A percentile compares a stretch with the other conserved stretches of the same genome.
Evolutionary conservation across 1,140 invertebrate genomes (phyloP).

Genomic region (Orussus abietinus): DNA sequence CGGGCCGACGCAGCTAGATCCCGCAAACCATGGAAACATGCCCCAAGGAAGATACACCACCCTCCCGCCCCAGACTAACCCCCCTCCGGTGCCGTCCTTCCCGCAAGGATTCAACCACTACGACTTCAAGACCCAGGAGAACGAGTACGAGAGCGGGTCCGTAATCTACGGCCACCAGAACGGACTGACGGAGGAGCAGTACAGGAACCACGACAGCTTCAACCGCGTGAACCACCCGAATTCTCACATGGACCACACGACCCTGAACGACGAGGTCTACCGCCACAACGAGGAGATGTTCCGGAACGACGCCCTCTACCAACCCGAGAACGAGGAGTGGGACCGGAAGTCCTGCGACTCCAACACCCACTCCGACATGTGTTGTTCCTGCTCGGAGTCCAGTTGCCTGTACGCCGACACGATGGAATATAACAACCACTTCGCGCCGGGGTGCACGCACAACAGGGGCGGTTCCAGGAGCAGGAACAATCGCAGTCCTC

Average conservation of each 20-base stretch:
- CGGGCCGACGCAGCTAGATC: conserved; percentile 23
- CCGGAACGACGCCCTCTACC: conserved; percentile 40
- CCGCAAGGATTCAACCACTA: conserved; percentile 46
- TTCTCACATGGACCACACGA: conserved; percentile 28
- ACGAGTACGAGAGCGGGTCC: conserved; percentile 56
- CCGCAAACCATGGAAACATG: conserved; percentile 21
- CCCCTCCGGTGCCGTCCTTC: conserved; percentile 41
- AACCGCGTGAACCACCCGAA: conserved; percentile 31
- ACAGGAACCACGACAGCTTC: conserved; percentile 34
- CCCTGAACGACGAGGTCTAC: conserved; percentile 42
- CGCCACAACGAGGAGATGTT: conserved; percentile 44
- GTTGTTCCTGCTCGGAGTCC: conserved; percentile 52
- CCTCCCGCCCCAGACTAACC: conserved; percentile 47
- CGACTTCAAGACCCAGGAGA: conserved; percentile 49
- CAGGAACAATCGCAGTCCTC: conserved; percentile 40
- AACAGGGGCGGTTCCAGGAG: conserved; percentile 34
- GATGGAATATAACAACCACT: conserved; percentile 47
- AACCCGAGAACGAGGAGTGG: conserved; percentile 49
- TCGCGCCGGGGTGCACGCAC: conserved; percentile 31
- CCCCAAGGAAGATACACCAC: conserved; percentile 44
- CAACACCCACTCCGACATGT: conserved; percentile 50
- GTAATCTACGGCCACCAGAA: conserved; percentile 51
- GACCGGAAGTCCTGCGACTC: conserved; percentile 52
- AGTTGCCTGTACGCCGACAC: conserved; percentile 51
- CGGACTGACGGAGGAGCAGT: conserved; percentile 35